Evolutionary conservation across 2,888 invertebrate species (phyloP).

Genomic region (Chrysolina haemoptera): DNA sequence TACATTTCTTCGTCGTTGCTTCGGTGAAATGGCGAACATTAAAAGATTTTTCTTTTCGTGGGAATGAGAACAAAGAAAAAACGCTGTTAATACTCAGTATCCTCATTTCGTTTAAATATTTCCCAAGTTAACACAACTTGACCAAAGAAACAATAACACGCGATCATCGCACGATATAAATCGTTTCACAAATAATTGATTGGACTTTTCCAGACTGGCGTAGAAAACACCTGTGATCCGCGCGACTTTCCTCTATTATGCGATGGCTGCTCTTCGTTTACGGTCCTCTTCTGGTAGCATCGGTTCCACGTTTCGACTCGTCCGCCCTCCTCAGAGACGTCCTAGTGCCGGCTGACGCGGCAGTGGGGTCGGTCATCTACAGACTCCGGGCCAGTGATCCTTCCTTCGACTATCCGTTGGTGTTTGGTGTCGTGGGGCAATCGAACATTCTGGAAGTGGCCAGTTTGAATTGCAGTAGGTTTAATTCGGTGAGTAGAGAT

Average conservation of each 20-base stretch:
- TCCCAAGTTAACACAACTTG: background rate
- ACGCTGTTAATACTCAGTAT: too few species aligned
- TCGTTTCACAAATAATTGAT: slow-evolving; percentile 53
- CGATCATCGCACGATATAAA: slow-evolving; percentile 53
- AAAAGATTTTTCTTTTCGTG: too few species aligned
- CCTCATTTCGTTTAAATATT: background rate
- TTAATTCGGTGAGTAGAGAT: slow-evolving; percentile 78
- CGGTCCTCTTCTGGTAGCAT: slow-evolving; percentile 62
- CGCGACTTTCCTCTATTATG: slow-evolving; percentile 50
- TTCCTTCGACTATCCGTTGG: slow-evolving; percentile 88
- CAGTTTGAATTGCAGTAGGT: slow-evolving; percentile 86
- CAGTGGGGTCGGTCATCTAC: slow-evolving; percentile 89
- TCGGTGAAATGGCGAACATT: too few species aligned
- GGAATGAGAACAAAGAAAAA: too few species aligned
- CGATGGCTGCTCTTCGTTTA: slow-evolving; percentile 58
- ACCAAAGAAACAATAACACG: slow-evolving; percentile 16
- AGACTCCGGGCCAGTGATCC: slow-evolving; percentile 87
- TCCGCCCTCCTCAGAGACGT: slow-evolving; percentile 87
- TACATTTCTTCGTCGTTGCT: too few species aligned
- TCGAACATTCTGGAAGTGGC: slow-evolving; percentile 82
- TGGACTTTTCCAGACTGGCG: slow-evolving; percentile 51
- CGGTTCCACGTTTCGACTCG: slow-evolving; percentile 88
- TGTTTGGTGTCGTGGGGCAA: slow-evolving; percentile 84
- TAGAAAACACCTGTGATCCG: slow-evolving; percentile 46
- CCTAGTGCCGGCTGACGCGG: slow-evolving; percentile 87